Evolutionary conservation across 2,113 vertebrate species (phyloP).

Genomic region (Thinocorus orbignyianus): DNA sequence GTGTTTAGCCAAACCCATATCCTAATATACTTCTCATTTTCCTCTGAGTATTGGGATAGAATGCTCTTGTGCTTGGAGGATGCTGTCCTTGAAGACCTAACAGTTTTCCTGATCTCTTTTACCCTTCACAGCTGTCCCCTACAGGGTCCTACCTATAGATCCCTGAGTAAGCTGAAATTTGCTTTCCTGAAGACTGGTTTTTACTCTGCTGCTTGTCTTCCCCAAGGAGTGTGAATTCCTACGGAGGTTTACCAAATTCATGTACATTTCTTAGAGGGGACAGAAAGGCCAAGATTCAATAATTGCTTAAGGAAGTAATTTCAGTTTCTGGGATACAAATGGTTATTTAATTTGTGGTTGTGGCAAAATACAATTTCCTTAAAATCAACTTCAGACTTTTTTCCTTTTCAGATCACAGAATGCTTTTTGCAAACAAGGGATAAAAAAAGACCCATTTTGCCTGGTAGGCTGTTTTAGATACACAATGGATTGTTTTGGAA

Average conservation of each 20-base stretch:
- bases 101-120: background rate
- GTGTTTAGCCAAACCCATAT: background rate
- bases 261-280: background rate
- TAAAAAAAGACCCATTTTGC: background rate
- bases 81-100: background rate
- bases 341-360: background rate
- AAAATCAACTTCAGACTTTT: background rate
- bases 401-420: background rate
- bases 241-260: background rate
- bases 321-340: background rate
- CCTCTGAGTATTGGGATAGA: background rate
- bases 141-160: background rate
- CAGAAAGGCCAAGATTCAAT: background rate
- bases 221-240: background rate
- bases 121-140: background rate
- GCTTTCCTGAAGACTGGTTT: background rate
- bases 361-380: background rate
- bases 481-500: background rate
- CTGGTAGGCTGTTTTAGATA: background rate
- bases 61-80: background rate
- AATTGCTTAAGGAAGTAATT: background rate
- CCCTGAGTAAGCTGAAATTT: background rate
- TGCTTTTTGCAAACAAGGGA: background rate
- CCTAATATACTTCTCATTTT: background rate
- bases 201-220: background rate